Evolutionary conservation across 1,140 invertebrate genomes (phyloP).

Genomic region (Euschistus heros): DNA sequence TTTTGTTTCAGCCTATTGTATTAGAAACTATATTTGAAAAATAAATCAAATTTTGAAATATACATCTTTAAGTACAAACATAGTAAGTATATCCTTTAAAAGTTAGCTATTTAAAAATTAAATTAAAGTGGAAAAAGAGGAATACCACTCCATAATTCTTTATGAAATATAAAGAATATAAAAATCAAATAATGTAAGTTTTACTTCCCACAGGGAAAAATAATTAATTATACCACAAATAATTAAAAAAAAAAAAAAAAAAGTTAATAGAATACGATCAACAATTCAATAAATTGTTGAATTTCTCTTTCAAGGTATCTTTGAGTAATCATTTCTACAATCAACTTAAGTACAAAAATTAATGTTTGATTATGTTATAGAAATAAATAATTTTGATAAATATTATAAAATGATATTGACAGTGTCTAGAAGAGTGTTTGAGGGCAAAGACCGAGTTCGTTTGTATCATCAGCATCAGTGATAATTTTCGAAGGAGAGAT

Average conservation of each 20-base stretch:
- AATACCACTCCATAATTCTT: too few species aligned
- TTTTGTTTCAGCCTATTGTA: neutral
- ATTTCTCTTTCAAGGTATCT: neutral
- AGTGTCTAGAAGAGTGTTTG: neutral
- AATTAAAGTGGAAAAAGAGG: too few species aligned
- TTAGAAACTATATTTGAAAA: neutral
- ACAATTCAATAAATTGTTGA: too few species aligned
- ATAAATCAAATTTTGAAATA: neutral
- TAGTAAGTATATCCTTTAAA: neutral
- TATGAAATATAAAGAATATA: too few species aligned
- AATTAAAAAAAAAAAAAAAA: too few species aligned
- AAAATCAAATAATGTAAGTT: too few species aligned
- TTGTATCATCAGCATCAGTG: slow-evolving; percentile 29
- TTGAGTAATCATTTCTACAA: neutral
- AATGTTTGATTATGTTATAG: neutral
- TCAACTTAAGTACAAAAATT: neutral
- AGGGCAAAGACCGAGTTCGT: slow-evolving; percentile 1
- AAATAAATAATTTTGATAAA: neutral
- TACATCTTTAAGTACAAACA: neutral
- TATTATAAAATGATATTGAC: neutral
- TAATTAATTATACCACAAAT: too few species aligned
- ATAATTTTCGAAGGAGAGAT: slow-evolving; percentile 43
- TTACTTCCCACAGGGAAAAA: too few species aligned
- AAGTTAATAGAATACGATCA: too few species aligned
- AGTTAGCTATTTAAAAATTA: neutral